Evolutionary conservation across 2,888 invertebrate genomes (phyloP), one percentile per base, ranked within the genome.

Genomic region (Cephus pulcher): DNA sequence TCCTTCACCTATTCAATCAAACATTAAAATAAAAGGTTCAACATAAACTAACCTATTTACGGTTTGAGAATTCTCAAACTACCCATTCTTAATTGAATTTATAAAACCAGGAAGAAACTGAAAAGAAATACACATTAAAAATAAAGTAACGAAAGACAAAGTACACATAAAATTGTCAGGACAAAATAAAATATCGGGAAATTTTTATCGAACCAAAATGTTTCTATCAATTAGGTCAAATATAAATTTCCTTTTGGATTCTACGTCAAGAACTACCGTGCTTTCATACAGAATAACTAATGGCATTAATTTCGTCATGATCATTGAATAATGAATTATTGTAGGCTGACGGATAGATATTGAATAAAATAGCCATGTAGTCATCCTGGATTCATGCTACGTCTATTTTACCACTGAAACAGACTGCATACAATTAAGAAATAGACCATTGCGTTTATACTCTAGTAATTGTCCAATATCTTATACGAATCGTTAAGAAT

Each of bases 71-170:
- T 83, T 83, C 82, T 84, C 84, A 80, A 84, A 88, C 81, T 74
- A 77, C 77, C 30, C 35, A 33, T 33, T 34, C 34, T 34, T 33
- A 68, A 70, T 85, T 86, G 88, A 87, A 84, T 84, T 79, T 86
- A 88, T 85, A 85, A 88, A 86, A 88, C 82, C 85, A 84, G 84
- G 87, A 85, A 83, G 85, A 84, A 89, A 90, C 88, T 88, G 88
- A 87, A 89, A 90, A 79, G 80, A 82, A 86, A 85, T 84, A 84
- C 71, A 80, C 85, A 85, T 83, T 82, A 81, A 76, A 82, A 83
- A 84, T 74, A 34, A 74, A 34, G 76, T 76, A 30, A 69, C 34
- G n/a, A 30, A 56, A 34, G 11, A 35, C 34, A 79, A 76, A 78
- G 74, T 80, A 75, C 69, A 70, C 34, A 68, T 73, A 37, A 74